Percentiles rank a stretch among this genome's conserved stretches.
Conservation (phyloP, 2,888 invertebrate species). For the Lobophora halterata region DNA sequence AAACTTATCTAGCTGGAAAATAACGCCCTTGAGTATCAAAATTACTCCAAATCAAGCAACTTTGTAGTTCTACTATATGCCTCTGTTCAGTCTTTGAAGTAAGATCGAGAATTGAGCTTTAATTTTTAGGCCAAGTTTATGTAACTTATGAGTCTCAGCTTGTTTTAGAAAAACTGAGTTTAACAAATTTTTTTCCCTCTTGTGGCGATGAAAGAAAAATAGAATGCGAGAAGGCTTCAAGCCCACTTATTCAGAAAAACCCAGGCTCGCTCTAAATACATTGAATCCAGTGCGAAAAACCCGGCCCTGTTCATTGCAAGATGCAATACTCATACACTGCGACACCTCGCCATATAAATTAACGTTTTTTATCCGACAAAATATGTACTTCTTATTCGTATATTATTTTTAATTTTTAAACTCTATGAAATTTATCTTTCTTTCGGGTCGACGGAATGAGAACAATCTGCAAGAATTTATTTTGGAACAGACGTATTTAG, state of each 20-base stretch:
- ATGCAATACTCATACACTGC: slow-evolving; percentile 46
- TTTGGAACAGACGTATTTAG: slow-evolving; percentile 32
- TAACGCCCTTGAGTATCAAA: no score
- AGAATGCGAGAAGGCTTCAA: slow-evolving; percentile 54
- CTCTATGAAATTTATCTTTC: slow-evolving; percentile 3
- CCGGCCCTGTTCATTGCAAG: slow-evolving; percentile 55
- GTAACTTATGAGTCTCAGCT: no score
- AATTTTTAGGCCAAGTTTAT: no score
- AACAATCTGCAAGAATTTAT: slow-evolving; percentile 32
- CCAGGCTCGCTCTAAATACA: slow-evolving; percentile 68
- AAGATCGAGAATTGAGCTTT: no score
- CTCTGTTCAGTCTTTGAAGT: no score
- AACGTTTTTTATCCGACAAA: slow-evolving; percentile 35
- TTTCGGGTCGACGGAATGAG: slow-evolving; percentile 17
- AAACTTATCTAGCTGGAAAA: no score
- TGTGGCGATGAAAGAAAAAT: slow-evolving; percentile 40
- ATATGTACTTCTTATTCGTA: slow-evolving; percentile 6
- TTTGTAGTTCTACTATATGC: no score
- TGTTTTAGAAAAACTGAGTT: slow-evolving; percentile 16
- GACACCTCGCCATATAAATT: slow-evolving; percentile 40
- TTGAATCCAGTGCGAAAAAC: slow-evolving; percentile 66
- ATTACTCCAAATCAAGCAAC: no score
- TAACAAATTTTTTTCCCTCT: slow-evolving; percentile 36
- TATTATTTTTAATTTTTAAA: slow-evolving; percentile 1
- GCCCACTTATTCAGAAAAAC: slow-evolving; percentile 65